Conservation (phyloP, 2,888 invertebrate genomes). For the Junonia oenone region DNA sequence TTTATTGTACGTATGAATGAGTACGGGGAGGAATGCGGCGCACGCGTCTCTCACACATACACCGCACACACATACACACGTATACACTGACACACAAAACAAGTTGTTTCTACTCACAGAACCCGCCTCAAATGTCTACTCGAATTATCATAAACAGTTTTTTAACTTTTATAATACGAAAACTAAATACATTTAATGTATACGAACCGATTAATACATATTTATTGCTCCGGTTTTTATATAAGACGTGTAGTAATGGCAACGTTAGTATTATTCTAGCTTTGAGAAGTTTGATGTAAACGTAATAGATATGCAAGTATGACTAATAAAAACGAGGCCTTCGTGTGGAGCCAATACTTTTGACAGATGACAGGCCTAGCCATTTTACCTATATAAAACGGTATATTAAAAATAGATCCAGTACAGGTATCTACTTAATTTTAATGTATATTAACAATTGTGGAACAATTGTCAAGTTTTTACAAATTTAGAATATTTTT, state of each 20-base stretch:
- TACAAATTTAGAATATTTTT: too few species aligned
- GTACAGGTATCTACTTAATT: too few species aligned
- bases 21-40: constrained; percentile 23
- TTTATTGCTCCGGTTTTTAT: neutral
- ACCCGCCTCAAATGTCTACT: constrained; percentile 20
- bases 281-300: too few species aligned
- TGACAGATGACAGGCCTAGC: too few species aligned
- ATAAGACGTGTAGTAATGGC: neutral
- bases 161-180: neutral
- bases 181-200: neutral
- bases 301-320: neutral
- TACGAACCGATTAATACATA: neutral
- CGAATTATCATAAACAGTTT: constrained; percentile 8
- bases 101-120: constrained; percentile 29
- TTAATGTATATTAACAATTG: too few species aligned
- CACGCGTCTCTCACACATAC: constrained; percentile 23
- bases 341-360: too few species aligned
- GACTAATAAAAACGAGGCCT: too few species aligned
- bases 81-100: constrained; percentile 27
- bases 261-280: too few species aligned
- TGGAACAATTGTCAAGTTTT: too few species aligned
- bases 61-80: constrained; percentile 17
- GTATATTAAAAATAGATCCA: too few species aligned
- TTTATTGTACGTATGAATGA: constrained; percentile 18
- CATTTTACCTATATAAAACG: too few species aligned